phyloP scores from a whole-genome alignment of 2,888 invertebrate genomes.

The Osedax frankpressi region DNA sequence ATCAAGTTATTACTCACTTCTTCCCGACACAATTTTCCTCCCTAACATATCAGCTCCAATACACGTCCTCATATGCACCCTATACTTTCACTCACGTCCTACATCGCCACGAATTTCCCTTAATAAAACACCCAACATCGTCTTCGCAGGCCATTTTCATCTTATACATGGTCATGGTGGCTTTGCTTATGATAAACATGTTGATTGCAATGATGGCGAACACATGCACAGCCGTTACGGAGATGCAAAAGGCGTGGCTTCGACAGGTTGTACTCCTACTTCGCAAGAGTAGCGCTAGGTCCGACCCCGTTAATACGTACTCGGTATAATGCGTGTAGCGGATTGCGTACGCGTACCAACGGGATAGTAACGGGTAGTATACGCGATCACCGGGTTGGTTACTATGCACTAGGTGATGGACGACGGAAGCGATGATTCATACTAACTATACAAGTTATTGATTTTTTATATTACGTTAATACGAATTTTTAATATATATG shows the following conservation, averaged over 20 bases:
- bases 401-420: background rate
- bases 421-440: no score
- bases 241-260: constrained; percentile 94
- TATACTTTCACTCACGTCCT: no score
- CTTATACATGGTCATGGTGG: constrained; percentile 92
- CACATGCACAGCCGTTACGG: constrained; percentile 84
- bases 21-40: no score
- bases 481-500: no score
- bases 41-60: no score
- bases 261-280: constrained; percentile 60
- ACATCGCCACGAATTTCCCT: no score
- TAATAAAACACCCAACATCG: no score
- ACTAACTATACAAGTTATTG: no score
- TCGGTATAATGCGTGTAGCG: background rate
- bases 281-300: no score
- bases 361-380: background rate
- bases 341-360: background rate
- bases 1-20: no score
- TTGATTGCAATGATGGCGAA: constrained; percentile 99
- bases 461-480: no score
- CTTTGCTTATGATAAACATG: constrained; percentile 88
- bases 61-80: no score
- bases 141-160: constrained; percentile 60
- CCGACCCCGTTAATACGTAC: background rate
- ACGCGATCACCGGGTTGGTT: background rate